Evolutionary conservation across 2,888 invertebrate species (phyloP).

Genomic region (Escarpia spicata): DNA sequence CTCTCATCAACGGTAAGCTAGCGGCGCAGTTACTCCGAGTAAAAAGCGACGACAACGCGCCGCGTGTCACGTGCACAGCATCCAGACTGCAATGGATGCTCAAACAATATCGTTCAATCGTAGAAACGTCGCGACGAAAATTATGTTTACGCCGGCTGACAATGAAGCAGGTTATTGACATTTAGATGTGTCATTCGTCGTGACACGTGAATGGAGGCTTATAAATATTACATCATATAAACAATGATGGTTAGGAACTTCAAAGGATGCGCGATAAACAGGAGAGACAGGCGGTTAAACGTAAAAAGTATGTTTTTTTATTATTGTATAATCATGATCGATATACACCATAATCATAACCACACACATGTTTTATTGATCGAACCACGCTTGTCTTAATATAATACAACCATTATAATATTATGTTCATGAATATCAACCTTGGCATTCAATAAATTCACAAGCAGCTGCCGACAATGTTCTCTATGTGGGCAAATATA

Average conservation of each 20-base stretch:
- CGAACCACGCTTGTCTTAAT: neutral
- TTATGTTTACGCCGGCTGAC: neutral
- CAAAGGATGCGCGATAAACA: neutral
- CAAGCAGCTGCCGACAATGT: neutral
- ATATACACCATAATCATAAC: neutral
- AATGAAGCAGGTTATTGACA: neutral
- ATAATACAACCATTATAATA: neutral
- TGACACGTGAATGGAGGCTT: neutral
- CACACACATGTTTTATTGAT: too few relatives aligned
- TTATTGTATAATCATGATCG: neutral
- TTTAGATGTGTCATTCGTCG: neutral
- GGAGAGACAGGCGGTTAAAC: neutral
- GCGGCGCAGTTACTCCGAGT: constrained; percentile 12
- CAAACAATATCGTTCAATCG: neutral
- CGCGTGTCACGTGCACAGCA: neutral
- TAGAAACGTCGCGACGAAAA: neutral
- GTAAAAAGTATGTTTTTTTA: neutral
- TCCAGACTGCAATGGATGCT: neutral
- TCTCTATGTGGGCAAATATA: neutral
- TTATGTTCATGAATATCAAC: neutral
- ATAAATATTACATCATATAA: neutral
- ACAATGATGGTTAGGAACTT: neutral
- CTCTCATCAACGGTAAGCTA: neutral
- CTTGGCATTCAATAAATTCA: neutral
- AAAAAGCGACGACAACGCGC: neutral